Conservation (phyloP, 2,797 vertebrate species). For the Atherinosoma microstoma region DNA sequence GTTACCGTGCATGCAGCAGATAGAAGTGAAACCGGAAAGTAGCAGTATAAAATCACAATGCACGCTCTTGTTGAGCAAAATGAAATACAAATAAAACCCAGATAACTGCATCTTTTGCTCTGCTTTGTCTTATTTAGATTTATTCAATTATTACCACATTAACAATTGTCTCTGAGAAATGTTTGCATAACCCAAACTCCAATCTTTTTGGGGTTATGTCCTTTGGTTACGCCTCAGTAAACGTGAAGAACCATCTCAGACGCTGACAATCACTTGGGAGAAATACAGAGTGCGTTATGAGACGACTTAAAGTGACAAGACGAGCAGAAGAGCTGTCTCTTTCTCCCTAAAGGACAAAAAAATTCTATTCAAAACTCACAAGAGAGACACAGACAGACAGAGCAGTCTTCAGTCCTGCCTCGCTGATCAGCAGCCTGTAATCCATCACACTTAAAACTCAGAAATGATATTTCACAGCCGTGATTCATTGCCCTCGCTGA, state of each 20-base stretch:
- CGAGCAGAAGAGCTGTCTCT: slow-evolving; percentile 32
- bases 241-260: slow-evolving; percentile 58
- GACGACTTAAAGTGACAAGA: slow-evolving; percentile 53
- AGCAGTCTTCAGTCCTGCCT: slow-evolving; percentile 49
- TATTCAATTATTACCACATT: background rate
- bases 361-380: slow-evolving; percentile 38
- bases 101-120: background rate
- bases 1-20: background rate
- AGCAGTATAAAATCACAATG: no score
- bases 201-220: slow-evolving; percentile 24
- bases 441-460: slow-evolving; percentile 75
- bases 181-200: slow-evolving; percentile 21
- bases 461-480: slow-evolving; percentile 60
- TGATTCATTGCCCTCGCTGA: slow-evolving; percentile 46
- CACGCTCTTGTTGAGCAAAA: background rate
- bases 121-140: slow-evolving; percentile 1
- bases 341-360: slow-evolving; percentile 13
- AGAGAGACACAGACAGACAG: slow-evolving; percentile 22
- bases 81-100: background rate
- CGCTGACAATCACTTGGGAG: slow-evolving; percentile 50
- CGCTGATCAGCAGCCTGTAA: slow-evolving; percentile 63
- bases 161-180: slow-evolving; percentile 8
- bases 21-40: background rate
- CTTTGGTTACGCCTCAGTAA: slow-evolving; percentile 47
- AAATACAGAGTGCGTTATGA: slow-evolving; percentile 39